These are phyloP conservation scores for Sebastiscus albofasciatus DNA, from an alignment of 2,797 vertebrate species.

Conservation along the genomic window DNA sequence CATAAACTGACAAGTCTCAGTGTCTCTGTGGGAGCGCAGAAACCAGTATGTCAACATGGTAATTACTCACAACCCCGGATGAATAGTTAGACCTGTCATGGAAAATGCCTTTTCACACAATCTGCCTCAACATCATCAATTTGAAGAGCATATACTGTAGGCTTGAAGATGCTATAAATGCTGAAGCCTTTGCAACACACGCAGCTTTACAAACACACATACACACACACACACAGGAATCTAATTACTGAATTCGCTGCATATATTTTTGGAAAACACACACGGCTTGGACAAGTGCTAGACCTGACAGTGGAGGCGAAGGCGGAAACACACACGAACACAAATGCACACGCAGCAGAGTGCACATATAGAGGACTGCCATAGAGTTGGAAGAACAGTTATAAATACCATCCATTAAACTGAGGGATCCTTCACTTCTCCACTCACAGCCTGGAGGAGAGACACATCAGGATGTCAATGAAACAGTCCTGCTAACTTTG, in stretches of 20 bases:
- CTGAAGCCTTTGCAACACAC: conserved; percentile 29
- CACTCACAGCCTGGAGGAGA: conserved; percentile 80
- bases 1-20: conserved; percentile 26
- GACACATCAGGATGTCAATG: conserved; percentile 71
- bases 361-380: conserved; percentile 61
- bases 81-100: conserved; percentile 17
- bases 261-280: conserved; percentile 22
- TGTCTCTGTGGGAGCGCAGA: conserved; percentile 23
- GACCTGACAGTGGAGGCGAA: conserved; percentile 33
- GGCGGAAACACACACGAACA: conserved; percentile 42
- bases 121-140: background rate
- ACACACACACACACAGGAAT: conserved; percentile 5
- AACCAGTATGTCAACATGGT: conserved; percentile 31
- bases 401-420: conserved; percentile 83
- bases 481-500: conserved; percentile 41
- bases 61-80: conserved; percentile 35
- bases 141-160: background rate
- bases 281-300: conserved; percentile 27
- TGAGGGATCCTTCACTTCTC: conserved; percentile 74
- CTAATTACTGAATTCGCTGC: conserved; percentile 14
- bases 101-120: background rate
- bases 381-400: conserved; percentile 65
- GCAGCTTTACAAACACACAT: conserved; percentile 9
- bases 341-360: conserved; percentile 48
- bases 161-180: conserved; percentile 1